Evolutionary conservation across 2,888 invertebrate genomes (phyloP).

Genomic region (Dioctria rufipes): DNA sequence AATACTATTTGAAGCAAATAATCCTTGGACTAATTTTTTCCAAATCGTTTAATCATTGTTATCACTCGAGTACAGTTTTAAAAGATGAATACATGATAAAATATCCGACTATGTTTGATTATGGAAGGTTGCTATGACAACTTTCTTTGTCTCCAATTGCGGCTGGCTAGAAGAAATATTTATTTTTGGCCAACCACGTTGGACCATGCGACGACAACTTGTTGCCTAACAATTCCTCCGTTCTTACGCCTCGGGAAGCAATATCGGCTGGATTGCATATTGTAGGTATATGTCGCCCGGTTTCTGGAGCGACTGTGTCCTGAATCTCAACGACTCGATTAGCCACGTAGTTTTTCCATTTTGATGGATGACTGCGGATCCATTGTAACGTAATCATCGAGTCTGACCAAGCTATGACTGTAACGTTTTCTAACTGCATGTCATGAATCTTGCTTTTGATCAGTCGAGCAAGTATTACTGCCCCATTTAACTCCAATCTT

Average conservation of each 20-base stretch:
- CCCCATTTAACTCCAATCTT: no score
- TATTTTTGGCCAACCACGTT: no score
- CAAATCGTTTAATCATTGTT: background rate
- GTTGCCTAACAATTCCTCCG: background rate
- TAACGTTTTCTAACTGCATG: background rate
- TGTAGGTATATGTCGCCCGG: background rate
- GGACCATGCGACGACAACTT: background rate
- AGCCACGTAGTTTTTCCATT: background rate
- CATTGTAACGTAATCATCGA: conserved; percentile 3
- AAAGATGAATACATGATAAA: background rate
- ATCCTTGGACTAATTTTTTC: no score
- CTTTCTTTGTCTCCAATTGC: background rate
- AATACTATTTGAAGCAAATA: no score
- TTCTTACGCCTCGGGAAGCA: background rate
- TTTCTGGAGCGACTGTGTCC: background rate
- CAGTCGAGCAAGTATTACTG: no score
- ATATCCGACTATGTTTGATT: background rate
- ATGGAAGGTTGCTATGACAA: background rate
- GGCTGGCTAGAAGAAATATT: background rate
- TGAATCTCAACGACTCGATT: background rate
- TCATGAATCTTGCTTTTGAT: background rate
- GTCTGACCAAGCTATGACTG: background rate
- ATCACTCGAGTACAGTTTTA: background rate
- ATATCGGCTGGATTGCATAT: background rate
- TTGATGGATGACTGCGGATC: background rate